A percentile compares a stretch with the other conserved stretches of the same genome.
phyloP scores from a whole-genome alignment of 2,797 vertebrate genomes.

The Hapalemur alaotrensis region DNA sequence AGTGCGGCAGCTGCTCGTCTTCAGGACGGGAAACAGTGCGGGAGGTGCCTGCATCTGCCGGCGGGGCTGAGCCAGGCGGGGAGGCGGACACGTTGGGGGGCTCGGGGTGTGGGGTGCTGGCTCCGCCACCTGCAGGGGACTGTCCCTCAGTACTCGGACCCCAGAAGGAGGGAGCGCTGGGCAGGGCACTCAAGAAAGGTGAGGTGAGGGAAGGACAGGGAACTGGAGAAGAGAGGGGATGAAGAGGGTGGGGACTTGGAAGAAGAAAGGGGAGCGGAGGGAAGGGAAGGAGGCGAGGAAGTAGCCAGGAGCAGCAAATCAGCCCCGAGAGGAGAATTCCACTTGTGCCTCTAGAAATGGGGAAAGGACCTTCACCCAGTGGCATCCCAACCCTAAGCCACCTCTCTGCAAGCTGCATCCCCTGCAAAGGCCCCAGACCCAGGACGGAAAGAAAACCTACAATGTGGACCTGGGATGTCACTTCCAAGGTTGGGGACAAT shows the following conservation, averaged over 20 bases:
- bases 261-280: not conserved
- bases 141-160: not conserved
- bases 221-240: not conserved
- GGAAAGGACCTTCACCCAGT: not conserved
- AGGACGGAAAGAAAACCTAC: not conserved
- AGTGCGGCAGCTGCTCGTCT: conserved; percentile 63
- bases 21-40: conserved; percentile 39
- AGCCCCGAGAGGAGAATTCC: not conserved
- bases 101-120: accelerated
- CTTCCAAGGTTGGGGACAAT: not conserved
- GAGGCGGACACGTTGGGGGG: not conserved
- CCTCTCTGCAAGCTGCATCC: not conserved
- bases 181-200: not conserved
- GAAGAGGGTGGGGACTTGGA: not conserved
- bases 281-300: not conserved
- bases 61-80: not conserved
- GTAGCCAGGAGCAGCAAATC: not conserved
- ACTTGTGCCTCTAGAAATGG: not conserved
- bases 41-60: conserved; percentile 7
- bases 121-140: not conserved
- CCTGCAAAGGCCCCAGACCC: not conserved
- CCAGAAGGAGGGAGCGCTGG: not conserved
- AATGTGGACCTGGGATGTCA: not conserved
- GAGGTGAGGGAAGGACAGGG: not conserved
- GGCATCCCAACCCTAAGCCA: not conserved